phyloP scores from a whole-genome alignment of 2,888 invertebrate species.

The Elegia similella region DNA sequence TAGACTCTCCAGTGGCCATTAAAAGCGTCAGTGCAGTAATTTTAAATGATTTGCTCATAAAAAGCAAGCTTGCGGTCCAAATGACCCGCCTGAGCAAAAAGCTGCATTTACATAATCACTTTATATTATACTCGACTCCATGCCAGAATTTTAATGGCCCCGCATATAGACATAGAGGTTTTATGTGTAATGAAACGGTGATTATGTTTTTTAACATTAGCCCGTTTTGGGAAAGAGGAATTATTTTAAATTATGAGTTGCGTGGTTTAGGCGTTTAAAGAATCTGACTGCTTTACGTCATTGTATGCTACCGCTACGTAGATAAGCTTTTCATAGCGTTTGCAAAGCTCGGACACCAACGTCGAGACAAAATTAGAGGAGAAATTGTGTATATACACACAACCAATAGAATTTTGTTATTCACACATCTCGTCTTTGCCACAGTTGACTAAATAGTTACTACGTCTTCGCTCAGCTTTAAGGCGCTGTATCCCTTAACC shows the following conservation, averaged over 20 bases:
- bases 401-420: no score
- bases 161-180: slow-evolving; percentile 26
- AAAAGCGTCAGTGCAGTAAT: slow-evolving; percentile 26
- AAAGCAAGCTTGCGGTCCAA: slow-evolving; percentile 37
- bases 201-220: slow-evolving; percentile 15
- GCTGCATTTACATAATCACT: slow-evolving; percentile 77
- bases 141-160: slow-evolving; percentile 70
- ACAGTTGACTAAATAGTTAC: no score
- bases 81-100: slow-evolving; percentile 69
- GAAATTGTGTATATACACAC: no score
- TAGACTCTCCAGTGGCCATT: slow-evolving; percentile 14
- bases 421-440: no score
- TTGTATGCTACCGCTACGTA: no score
- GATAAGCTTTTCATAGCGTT: no score
- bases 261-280: neutral
- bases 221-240: neutral
- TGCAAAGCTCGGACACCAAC: no score
- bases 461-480: no score
- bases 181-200: slow-evolving; percentile 33
- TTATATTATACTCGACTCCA: slow-evolving; percentile 69
- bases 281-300: neutral
- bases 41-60: slow-evolving; percentile 27
- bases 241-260: neutral
- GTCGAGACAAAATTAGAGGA: no score
- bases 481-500: no score